Evolutionary conservation across 1,140 invertebrate genomes (phyloP).

Genomic region (silkworm (Bombyx mori)): DNA sequence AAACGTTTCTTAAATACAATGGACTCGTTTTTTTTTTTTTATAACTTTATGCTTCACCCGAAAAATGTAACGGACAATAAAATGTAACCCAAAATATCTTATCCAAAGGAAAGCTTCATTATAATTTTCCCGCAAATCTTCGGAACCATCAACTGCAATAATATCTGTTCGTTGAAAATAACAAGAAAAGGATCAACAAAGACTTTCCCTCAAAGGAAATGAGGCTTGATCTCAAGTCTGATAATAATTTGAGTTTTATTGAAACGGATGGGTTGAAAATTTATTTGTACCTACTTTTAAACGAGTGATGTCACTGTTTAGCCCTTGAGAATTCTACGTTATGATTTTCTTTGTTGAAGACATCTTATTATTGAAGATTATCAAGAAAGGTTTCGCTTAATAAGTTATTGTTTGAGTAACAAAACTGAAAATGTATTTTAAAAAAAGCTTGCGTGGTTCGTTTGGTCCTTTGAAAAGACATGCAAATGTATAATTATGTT

Average conservation of each 20-base stretch:
- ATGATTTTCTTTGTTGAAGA: conserved; percentile 2
- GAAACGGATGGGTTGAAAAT: conserved; percentile 20
- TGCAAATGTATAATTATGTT: too few species aligned
- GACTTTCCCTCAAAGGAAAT: conserved; percentile 29
- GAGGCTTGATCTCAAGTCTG: conserved; percentile 21
- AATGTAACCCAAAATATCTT: conserved; percentile 1
- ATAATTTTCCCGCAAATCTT: conserved; percentile 21
- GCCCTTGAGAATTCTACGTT: conserved; percentile 3
- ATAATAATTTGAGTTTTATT: conserved; percentile 32
- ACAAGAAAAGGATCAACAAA: conserved; percentile 35
- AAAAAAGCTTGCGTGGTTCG: neutral
- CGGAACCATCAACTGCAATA: conserved; percentile 19
- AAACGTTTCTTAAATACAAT: too few species aligned
- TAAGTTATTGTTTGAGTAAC: too few species aligned
- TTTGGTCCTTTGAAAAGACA: too few species aligned
- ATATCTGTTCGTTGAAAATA: conserved; percentile 23
- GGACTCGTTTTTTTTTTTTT: neutral
- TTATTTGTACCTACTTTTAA: conserved; percentile 11
- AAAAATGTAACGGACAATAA: neutral
- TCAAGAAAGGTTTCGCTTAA: too few species aligned
- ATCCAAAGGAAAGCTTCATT: conserved; percentile 12
- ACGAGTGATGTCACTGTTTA: conserved; percentile 3
- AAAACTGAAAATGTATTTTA: too few species aligned
- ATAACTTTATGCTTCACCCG: too few species aligned
- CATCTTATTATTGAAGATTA: neutral